A percentile compares a stretch with the other conserved stretches of the same genome.
These are phyloP conservation scores for Maniola jurtina DNA, from an alignment of 1,140 invertebrate species.

Conservation along the genomic window DNA sequence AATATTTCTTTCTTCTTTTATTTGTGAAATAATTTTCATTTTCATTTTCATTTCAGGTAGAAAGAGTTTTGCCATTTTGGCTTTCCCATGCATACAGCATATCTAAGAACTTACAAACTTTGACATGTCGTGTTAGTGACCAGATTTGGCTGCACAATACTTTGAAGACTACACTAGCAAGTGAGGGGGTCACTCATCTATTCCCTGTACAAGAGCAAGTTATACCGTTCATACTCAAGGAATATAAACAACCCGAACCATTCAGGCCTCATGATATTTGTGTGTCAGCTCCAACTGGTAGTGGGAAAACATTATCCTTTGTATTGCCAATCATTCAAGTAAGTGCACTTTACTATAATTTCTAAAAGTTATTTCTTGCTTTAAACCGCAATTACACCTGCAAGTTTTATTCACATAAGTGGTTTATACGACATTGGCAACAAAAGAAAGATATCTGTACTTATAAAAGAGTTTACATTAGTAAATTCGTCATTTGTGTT, in stretches of 20 bases:
- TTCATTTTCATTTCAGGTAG: slow-evolving; percentile 80
- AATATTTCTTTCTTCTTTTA: background rate
- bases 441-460: too few species aligned
- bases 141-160: slow-evolving; percentile 81
- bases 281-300: slow-evolving; percentile 97
- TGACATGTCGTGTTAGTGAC: slow-evolving; percentile 80
- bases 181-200: slow-evolving; percentile 87
- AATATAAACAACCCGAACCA: slow-evolving; percentile 79
- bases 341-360: slow-evolving; percentile 27
- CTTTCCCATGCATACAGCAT: slow-evolving; percentile 89
- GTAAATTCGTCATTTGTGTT: too few species aligned
- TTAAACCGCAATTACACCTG: too few species aligned
- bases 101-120: slow-evolving; percentile 83
- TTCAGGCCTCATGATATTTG: slow-evolving; percentile 93
- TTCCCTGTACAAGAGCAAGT: slow-evolving; percentile 94
- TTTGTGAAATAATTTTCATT: background rate
- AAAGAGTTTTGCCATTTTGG: slow-evolving; percentile 92
- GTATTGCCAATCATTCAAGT: slow-evolving; percentile 94
- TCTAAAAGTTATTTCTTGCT: too few species aligned
- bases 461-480: too few species aligned
- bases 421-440: too few species aligned
- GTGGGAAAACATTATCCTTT: slow-evolving; percentile 98
- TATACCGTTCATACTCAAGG: slow-evolving; percentile 88
- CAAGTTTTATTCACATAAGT: too few species aligned
- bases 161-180: slow-evolving; percentile 82